Evolutionary conservation across 2,797 vertebrate genomes (phyloP).

Genomic region (Megalops cyprinoides): DNA sequence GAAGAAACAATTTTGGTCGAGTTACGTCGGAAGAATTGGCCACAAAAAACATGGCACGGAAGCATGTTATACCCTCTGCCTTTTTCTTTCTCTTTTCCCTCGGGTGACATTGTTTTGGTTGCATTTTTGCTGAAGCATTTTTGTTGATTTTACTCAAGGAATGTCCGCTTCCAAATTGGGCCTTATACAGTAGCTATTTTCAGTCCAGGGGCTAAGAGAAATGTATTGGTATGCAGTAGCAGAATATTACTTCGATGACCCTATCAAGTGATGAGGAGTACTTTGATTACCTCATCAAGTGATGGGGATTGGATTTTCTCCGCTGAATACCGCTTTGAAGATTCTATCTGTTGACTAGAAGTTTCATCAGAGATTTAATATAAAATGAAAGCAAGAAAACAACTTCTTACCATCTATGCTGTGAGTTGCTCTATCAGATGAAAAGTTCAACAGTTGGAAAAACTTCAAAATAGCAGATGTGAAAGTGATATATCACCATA

Average conservation of each 20-base stretch:
- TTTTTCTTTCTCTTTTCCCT: not conserved
- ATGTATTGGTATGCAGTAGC: not conserved
- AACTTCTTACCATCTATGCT: too few species aligned
- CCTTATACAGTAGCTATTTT: not conserved
- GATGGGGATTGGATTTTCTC: too few species aligned
- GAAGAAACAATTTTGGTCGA: constrained; percentile 19
- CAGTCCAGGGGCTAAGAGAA: not conserved
- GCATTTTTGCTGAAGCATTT: not conserved
- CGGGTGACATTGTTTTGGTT: not conserved
- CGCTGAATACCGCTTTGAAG: too few species aligned
- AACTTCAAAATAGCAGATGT: too few species aligned
- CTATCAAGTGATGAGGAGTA: not conserved
- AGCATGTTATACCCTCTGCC: not conserved
- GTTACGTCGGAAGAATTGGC: constrained; percentile 21
- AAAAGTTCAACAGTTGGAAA: too few species aligned
- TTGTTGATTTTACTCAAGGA: not conserved
- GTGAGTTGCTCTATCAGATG: too few species aligned
- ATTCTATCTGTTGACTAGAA: too few species aligned
- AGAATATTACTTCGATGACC: not conserved
- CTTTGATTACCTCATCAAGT: too few species aligned
- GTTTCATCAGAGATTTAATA: too few species aligned
- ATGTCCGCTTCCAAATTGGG: not conserved
- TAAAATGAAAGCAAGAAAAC: too few species aligned
- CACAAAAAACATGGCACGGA: constrained; percentile 11
- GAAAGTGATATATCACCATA: too few species aligned